These are phyloP conservation scores for Cyclophora punctaria DNA, from an alignment of 2,888 invertebrate genomes.

Conservation along the genomic window DNA sequence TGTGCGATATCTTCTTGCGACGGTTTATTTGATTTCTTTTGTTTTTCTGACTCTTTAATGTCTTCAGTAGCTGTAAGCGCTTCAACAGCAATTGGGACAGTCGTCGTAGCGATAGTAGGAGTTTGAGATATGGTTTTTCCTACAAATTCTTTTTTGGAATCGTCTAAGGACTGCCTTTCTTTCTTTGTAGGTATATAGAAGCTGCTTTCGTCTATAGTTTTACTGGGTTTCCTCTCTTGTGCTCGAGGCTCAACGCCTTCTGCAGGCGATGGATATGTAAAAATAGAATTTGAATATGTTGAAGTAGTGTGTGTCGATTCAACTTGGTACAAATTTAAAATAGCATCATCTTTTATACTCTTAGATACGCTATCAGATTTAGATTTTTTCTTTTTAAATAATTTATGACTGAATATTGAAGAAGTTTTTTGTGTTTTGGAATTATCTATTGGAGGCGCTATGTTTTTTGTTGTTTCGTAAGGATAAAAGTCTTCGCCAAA, in stretches of 20 bases:
- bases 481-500: conserved; percentile 53
- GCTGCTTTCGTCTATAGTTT: conserved; percentile 7
- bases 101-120: no score
- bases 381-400: conserved; percentile 19
- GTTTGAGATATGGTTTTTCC: no score
- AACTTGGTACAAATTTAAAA: conserved; percentile 22
- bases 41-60: no score
- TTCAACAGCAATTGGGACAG: no score
- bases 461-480: conserved; percentile 29
- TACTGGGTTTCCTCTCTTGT: conserved; percentile 13
- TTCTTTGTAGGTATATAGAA: conserved; percentile 2
- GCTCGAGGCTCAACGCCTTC: conserved; percentile 20
- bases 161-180: not conserved
- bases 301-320: conserved; percentile 16
- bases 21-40: no score
- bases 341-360: conserved; percentile 8
- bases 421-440: conserved; percentile 7
- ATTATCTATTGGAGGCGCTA: not conserved
- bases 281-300: conserved; percentile 36
- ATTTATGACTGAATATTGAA: conserved; percentile 19
- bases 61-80: no score
- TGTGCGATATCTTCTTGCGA: no score
- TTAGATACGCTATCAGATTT: conserved; percentile 3
- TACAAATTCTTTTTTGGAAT: not conserved
- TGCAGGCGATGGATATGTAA: conserved; percentile 43